phyloP scores from a whole-genome alignment of 2,888 invertebrate species.

The Zaprionus bogoriensis region DNA sequence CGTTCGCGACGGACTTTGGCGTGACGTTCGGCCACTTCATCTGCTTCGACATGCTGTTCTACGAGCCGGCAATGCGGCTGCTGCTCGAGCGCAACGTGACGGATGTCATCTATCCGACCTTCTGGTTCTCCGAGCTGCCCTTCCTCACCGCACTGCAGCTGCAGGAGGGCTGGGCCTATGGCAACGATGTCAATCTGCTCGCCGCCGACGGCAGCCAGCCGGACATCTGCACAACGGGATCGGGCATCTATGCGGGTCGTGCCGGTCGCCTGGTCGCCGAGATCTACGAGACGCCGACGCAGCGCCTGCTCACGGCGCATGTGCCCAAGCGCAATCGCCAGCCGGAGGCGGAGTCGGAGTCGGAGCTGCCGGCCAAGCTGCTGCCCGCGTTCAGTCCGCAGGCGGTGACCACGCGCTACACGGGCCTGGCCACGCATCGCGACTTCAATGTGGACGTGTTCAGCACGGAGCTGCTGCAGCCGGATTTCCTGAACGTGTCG shows the following conservation, averaged over 20 bases:
- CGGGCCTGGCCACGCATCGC: constrained; percentile 59
- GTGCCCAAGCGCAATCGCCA: constrained; percentile 64
- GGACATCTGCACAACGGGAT: constrained; percentile 84
- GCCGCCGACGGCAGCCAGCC: constrained; percentile 85
- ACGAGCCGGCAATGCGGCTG: constrained; percentile 86
- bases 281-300: constrained; percentile 60
- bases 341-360: not conserved
- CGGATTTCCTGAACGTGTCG: constrained; percentile 30
- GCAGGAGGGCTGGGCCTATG: constrained; percentile 86
- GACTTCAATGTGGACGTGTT: constrained; percentile 78
- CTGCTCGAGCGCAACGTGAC: constrained; percentile 66
- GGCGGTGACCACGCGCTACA: constrained; percentile 49
- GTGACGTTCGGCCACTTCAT: constrained; percentile 91
- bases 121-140: constrained; percentile 93
- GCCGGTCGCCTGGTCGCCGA: constrained; percentile 72
- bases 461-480: constrained; percentile 47
- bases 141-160: constrained; percentile 84
- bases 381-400: constrained; percentile 51
- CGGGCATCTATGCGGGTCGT: constrained; percentile 85
- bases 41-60: constrained; percentile 92
- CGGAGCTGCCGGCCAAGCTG: constrained; percentile 31
- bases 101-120: constrained; percentile 85
- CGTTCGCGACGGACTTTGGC: constrained; percentile 89
- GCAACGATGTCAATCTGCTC: constrained; percentile 85
- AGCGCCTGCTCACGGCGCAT: constrained; percentile 60